These are phyloP conservation scores for Chelonia mydas DNA, from an alignment of 2,797 vertebrate genomes.

Conservation along the genomic window DNA sequence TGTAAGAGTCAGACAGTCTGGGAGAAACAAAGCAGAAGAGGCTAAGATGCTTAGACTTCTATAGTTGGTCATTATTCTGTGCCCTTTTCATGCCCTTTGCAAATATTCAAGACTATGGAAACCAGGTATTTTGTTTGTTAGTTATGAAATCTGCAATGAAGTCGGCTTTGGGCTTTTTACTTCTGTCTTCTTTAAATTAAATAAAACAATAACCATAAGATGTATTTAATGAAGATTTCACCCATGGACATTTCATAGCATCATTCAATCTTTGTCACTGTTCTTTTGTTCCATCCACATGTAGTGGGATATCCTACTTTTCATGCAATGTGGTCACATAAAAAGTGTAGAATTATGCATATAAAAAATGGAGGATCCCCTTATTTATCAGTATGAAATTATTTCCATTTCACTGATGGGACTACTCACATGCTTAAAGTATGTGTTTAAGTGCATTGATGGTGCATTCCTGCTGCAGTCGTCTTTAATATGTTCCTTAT, in stretches of 20 bases:
- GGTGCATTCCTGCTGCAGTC: not conserved
- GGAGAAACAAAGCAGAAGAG: not conserved
- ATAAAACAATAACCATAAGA: not conserved
- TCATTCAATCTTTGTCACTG: fast-evolving
- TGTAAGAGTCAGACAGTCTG: not conserved
- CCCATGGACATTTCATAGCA: not conserved
- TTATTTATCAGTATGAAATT: not conserved
- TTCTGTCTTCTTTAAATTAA: not conserved
- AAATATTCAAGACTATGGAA: constrained; percentile 36
- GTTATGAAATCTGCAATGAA: constrained; percentile 36
- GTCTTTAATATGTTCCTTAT: not conserved
- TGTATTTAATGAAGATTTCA: not conserved
- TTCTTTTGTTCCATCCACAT: fast-evolving
- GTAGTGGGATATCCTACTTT: not conserved
- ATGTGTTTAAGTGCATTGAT: not conserved
- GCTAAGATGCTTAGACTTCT: not conserved
- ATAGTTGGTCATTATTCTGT: not conserved
- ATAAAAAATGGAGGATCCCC: not conserved
- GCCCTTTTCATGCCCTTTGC: not conserved
- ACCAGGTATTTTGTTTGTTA: not conserved
- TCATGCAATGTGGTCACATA: not conserved
- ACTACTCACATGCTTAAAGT: not conserved
- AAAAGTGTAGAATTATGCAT: not conserved
- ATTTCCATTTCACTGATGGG: not conserved
- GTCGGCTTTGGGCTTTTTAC: not conserved